Conservation (phyloP, 2,113 vertebrate species). For the Emydura subglobosa region DNA sequence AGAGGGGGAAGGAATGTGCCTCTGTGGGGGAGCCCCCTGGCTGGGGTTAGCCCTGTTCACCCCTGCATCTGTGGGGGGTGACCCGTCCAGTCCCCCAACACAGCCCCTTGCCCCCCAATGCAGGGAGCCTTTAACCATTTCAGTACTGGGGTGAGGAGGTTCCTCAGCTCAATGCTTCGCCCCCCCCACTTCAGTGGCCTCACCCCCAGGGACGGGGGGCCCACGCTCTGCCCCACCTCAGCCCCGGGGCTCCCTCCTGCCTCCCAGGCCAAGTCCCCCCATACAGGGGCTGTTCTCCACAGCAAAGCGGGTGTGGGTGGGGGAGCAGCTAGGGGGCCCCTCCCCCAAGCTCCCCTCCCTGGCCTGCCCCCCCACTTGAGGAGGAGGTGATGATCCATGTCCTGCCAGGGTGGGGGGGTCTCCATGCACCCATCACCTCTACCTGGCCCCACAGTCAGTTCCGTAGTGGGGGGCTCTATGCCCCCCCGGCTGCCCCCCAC, state of each 20-base stretch:
- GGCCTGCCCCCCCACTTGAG: neutral
- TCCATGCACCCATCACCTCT: neutral
- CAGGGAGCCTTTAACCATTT: neutral
- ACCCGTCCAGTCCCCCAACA: neutral
- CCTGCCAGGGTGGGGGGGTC: neutral
- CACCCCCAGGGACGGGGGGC: neutral
- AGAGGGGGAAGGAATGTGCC: no score
- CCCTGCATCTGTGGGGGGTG: neutral
- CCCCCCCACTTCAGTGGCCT: neutral
- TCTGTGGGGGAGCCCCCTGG: no score
- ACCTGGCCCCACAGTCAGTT: constrained; percentile 59
- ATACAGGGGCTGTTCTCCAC: neutral
- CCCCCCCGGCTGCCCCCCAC: neutral
- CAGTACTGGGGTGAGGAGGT: neutral
- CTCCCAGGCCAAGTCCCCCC: neutral
- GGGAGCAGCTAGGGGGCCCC: neutral
- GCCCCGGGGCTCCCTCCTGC: neutral
- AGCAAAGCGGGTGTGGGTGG: neutral
- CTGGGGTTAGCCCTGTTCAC: neutral
- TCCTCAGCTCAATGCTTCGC: neutral
- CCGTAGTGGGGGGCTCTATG: constrained; percentile 24
- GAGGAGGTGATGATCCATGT: neutral
- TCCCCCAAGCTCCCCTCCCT: neutral
- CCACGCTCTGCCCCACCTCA: constrained; percentile 1
- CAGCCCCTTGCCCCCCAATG: no score